phyloP scores from a whole-genome alignment of 2,888 invertebrate species.

The Griposia aprilina region DNA sequence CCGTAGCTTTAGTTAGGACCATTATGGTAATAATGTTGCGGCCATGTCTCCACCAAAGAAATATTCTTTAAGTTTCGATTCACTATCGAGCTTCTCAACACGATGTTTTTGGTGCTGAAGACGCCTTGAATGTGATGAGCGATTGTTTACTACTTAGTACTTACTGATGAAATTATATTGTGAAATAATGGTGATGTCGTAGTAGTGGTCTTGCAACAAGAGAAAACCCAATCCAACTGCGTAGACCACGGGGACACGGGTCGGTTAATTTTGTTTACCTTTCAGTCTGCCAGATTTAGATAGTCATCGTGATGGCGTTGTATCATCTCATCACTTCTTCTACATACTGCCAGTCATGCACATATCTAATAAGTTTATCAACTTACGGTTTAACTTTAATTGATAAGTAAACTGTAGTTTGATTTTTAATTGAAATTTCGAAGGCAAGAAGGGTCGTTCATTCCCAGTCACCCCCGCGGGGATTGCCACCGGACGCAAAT shows the following conservation, averaged over 20 bases:
- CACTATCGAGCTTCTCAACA: neutral
- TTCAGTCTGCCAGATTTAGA: slow-evolving; percentile 7
- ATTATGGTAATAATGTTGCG: neutral
- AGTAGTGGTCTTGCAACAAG: slow-evolving; percentile 20
- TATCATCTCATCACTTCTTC: neutral
- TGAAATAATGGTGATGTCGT: neutral
- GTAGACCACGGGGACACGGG: slow-evolving; percentile 30
- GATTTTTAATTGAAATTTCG: neutral
- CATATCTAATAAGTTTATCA: slow-evolving; percentile 6
- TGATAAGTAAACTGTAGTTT: neutral
- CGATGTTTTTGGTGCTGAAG: neutral
- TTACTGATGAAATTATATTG: neutral
- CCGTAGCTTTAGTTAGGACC: neutral
- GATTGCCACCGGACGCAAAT: too few species aligned
- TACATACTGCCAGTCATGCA: neutral
- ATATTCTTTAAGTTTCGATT: neutral
- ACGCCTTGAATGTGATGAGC: neutral
- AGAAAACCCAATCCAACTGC: slow-evolving; percentile 40
- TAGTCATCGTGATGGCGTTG: slow-evolving; percentile 32
- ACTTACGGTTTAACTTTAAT: neutral
- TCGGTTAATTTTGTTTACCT: slow-evolving; percentile 18
- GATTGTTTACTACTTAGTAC: neutral
- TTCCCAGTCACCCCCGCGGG: too few species aligned
- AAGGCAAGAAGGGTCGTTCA: neutral
- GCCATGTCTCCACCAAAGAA: neutral